phyloP scores from a whole-genome alignment of 2,888 invertebrate species.

The Eupithecia pulchellata region DNA sequence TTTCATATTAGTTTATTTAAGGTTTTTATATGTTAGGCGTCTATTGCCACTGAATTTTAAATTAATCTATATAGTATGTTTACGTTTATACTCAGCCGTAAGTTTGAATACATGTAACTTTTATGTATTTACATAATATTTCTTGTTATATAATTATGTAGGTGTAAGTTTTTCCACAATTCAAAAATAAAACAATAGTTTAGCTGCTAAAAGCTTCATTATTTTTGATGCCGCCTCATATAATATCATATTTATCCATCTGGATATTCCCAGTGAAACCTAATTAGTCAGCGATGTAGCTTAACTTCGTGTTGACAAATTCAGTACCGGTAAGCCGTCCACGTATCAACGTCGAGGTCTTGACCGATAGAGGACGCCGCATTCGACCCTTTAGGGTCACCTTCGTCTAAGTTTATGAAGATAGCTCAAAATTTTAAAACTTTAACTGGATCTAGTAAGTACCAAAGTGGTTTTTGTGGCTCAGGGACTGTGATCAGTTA shows the following conservation, averaged over 20 bases:
- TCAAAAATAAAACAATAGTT: too few relatives aligned
- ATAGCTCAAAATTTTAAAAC: neutral
- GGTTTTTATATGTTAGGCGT: too few relatives aligned
- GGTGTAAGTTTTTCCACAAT: too few relatives aligned
- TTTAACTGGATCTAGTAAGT: neutral
- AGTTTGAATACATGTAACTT: too few relatives aligned
- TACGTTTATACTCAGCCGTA: too few relatives aligned
- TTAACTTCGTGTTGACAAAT: slow-evolving; percentile 31
- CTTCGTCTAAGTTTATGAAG: neutral
- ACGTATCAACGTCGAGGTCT: slow-evolving; percentile 42
- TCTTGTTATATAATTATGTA: too few relatives aligned
- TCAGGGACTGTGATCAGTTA: neutral
- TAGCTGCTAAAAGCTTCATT: too few relatives aligned
- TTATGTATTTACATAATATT: too few relatives aligned
- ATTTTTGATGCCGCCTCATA: neutral
- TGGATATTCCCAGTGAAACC: slow-evolving; percentile 14
- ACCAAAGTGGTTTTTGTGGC: neutral
- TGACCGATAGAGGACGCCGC: slow-evolving; percentile 16
- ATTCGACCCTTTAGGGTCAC: slow-evolving; percentile 14
- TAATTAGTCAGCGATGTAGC: slow-evolving; percentile 27
- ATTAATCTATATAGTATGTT: too few relatives aligned
- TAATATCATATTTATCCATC: neutral
- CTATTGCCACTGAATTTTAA: too few relatives aligned
- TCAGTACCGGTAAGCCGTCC: slow-evolving; percentile 29
- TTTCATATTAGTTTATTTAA: too few relatives aligned